phyloP scores from a whole-genome alignment of 2,113 vertebrate species.

The Rhineura floridana region DNA sequence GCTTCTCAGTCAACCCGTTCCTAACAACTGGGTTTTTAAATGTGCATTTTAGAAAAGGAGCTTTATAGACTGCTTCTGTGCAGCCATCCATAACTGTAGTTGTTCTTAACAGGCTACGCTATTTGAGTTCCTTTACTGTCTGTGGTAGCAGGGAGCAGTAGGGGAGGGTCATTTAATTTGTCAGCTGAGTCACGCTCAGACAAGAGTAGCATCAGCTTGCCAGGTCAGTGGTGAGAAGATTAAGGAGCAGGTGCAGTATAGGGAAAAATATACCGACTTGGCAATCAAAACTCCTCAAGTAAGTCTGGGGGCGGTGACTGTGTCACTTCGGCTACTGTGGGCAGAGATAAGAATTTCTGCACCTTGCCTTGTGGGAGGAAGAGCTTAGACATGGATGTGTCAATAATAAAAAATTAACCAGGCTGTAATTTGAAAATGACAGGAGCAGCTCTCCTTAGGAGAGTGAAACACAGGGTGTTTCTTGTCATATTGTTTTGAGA shows the following conservation, averaged over 20 bases:
- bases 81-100: not conserved
- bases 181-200: conserved; percentile 8
- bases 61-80: not conserved
- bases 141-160: conserved; percentile 20
- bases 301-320: not conserved
- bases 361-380: conserved; percentile 1
- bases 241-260: not conserved
- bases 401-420: conserved; percentile 14
- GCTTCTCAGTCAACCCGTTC: not conserved
- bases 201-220: conserved; percentile 24
- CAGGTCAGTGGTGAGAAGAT: not conserved
- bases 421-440: not conserved
- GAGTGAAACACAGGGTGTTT: not conserved
- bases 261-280: conserved; percentile 5
- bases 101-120: not conserved
- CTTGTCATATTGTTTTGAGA: not conserved
- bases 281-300: not conserved
- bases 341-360: conserved; percentile 27
- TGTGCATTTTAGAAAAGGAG: not conserved
- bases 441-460: not conserved
- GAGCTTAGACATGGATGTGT: not conserved
- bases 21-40: not conserved
- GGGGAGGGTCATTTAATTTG: conserved; percentile 8
- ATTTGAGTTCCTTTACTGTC: conserved; percentile 27
- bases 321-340: not conserved